phyloP scores from a whole-genome alignment of 2,888 invertebrate species.

The Cantharis flavilabris region DNA sequence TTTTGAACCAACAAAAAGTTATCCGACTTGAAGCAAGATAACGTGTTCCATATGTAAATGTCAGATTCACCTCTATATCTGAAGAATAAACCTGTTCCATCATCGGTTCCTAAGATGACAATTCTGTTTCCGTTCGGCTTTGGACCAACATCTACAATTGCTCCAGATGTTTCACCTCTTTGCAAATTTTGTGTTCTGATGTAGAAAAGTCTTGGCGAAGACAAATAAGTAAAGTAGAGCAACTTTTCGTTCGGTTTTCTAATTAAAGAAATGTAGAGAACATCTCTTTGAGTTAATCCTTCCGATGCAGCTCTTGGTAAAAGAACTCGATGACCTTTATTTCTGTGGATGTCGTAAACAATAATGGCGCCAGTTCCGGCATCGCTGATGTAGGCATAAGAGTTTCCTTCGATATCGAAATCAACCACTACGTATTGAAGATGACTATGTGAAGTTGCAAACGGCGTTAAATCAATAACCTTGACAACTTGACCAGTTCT shows the following conservation, averaged over 20 bases:
- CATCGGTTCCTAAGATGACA: conserved; percentile 65
- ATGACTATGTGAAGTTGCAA: conserved; percentile 59
- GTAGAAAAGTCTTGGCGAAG: conserved; percentile 61
- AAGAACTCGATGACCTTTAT: conserved; percentile 61
- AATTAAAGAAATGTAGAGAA: conserved; percentile 63
- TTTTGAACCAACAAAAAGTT: conserved; percentile 64
- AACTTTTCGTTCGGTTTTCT: conserved; percentile 56
- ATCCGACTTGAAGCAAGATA: conserved; percentile 60
- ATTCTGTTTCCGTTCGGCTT: conserved; percentile 59
- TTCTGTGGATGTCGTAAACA: conserved; percentile 59
- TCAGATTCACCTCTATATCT: conserved; percentile 65
- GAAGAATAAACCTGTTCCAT: conserved; percentile 64
- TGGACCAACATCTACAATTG: conserved; percentile 62
- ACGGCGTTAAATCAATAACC: conserved; percentile 59
- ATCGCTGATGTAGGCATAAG: conserved; percentile 58
- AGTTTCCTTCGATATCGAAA: conserved; percentile 58
- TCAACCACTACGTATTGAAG: conserved; percentile 65
- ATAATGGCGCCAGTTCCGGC: conserved; percentile 56
- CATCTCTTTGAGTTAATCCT: conserved; percentile 56
- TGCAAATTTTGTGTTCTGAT: conserved; percentile 61
- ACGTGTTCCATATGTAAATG: conserved; percentile 68
- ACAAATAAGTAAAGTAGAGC: conserved; percentile 64
- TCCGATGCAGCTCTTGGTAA: conserved; percentile 60
- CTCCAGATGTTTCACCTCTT: conserved; percentile 59
- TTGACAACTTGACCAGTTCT: conserved; percentile 63